phyloP scores from a whole-genome alignment of 2,113 vertebrate species.

The Tragelaphus imberbis region DNA sequence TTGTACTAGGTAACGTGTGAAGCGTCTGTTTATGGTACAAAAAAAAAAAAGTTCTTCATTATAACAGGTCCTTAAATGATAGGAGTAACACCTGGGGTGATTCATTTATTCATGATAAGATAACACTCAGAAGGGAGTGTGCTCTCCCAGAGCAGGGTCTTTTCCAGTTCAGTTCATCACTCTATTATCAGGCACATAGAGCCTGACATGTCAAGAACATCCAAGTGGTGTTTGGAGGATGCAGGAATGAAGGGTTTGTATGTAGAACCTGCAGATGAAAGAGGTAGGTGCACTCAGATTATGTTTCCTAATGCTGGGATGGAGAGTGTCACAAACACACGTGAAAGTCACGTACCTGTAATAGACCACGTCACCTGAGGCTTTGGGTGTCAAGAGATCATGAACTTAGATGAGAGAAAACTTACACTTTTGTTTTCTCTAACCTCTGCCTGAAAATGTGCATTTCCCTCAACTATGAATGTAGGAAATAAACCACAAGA shows the following conservation, averaged over 20 bases:
- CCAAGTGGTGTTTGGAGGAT: background rate
- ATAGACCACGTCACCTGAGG: fast-evolving
- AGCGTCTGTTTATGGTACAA: background rate
- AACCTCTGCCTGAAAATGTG: background rate
- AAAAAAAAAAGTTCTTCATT: background rate
- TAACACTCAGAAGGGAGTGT: background rate
- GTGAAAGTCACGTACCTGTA: fast-evolving
- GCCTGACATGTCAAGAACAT: fast-evolving
- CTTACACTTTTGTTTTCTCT: background rate
- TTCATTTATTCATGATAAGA: background rate
- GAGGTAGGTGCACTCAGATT: background rate
- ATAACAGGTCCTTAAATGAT: background rate
- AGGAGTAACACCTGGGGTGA: background rate
- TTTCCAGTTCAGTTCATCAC: background rate
- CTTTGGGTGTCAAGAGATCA: no score
- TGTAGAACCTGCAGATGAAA: background rate
- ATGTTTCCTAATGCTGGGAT: background rate
- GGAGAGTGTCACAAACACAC: background rate
- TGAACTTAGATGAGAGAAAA: background rate
- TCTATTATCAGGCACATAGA: background rate
- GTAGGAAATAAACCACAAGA: background rate
- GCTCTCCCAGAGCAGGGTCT: background rate
- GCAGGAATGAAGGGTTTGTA: background rate
- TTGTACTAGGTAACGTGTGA: background rate
- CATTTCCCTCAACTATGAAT: background rate